Base-by-base conservation (phyloP, 2,797 vertebrate genomes). In the Craterocephalus amniculus region DNA sequence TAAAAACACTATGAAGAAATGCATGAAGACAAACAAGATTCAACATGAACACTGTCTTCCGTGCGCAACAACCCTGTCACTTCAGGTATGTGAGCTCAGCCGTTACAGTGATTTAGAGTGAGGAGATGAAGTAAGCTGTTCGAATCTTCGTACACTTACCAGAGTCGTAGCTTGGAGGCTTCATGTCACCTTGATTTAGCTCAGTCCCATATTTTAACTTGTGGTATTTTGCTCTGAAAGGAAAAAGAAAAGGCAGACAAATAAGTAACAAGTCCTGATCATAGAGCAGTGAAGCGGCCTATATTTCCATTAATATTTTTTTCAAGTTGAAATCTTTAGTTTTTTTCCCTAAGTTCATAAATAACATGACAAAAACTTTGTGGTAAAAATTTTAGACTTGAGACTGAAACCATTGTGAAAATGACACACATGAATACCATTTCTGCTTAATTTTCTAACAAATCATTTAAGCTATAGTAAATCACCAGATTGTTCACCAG, bases 191-290 rank as follows among this genome's bases (percentile, higher is more conserved):
- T 93, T 99, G 98, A 93, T 97, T 98, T 89, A 99, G 92, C 82
- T 99, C 98, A 26, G 97, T 98, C 70, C 98, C 98, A 67, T 99
- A 99, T 93, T 99, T 99, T 92, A 99, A 95, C 89, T 99, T 99
- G 92, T 99, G 97, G 91, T 96, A 97, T 90, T 99, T 99, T 81
- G 97, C 96, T 94, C 98, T 99, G 90, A 76, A 90, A 89, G 80
- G 1, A 16, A 68, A 73, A 27, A 26, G 52, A 55, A 29, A 45
- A 22, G 10, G 2, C 1, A 66, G 35, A 74, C 12, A 83, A 60
- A 79, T 72, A 35, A 74, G 83, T 77, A 89, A 87, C 88, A 80
- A 74, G 24, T 35, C 54, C 31, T 32, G 54, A 73, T 62, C 3
- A 76, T 70, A 78, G 27, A 27, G 34, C 56, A 43, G 40, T 64